These are phyloP conservation scores for Cossypha caffra DNA, from an alignment of 2,797 vertebrate species.

Conservation along the genomic window DNA sequence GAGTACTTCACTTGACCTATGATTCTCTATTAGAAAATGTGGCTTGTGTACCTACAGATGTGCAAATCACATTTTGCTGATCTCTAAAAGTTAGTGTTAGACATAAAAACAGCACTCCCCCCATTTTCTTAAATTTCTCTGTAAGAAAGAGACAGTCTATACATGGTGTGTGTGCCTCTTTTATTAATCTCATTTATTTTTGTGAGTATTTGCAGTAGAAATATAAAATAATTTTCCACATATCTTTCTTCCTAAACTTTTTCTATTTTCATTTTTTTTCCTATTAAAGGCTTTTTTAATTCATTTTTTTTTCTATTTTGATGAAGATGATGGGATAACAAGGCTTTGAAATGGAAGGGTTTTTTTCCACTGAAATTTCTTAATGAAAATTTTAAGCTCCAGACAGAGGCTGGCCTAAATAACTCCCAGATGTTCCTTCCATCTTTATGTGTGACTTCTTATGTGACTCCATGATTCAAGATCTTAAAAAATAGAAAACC, in stretches of 20 bases:
- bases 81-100: background rate
- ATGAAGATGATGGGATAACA: accelerated
- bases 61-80: background rate
- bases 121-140: background rate
- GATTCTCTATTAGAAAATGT: background rate
- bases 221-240: background rate
- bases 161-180: accelerated
- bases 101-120: background rate
- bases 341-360: background rate
- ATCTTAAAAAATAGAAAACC: background rate
- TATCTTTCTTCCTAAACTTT: accelerated
- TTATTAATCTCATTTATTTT: background rate
- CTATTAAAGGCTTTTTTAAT: accelerated
- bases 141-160: background rate
- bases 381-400: background rate
- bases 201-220: background rate
- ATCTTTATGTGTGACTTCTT: background rate
- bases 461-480: background rate
- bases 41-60: background rate
- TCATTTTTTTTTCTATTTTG: background rate
- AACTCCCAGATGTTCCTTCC: background rate
- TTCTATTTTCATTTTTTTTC: background rate
- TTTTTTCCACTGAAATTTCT: background rate
- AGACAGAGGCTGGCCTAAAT: background rate
- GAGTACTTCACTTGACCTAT: background rate